These are phyloP conservation scores for Vollenhovia emeryi DNA, from an alignment of 1,140 invertebrate species.

Conservation along the genomic window DNA sequence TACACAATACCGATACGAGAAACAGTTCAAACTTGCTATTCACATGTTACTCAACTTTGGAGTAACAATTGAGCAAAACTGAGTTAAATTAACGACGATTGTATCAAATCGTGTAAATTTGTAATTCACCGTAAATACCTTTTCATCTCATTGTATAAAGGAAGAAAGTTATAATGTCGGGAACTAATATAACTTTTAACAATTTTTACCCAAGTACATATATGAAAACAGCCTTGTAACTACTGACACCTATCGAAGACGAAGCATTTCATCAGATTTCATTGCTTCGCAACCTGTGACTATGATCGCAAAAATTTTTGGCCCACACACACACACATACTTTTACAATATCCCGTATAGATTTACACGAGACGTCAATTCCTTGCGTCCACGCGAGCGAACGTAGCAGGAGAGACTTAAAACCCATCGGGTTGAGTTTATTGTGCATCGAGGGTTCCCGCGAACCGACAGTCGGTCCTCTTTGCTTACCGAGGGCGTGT, in stretches of 20 bases:
- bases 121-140: neutral
- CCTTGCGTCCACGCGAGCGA: slow-evolving; percentile 16
- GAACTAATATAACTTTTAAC: neutral
- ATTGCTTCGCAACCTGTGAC: neutral
- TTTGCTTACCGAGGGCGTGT: slow-evolving; percentile 77
- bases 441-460: slow-evolving; percentile 55
- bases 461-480: slow-evolving; percentile 58
- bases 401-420: slow-evolving; percentile 48
- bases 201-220: neutral
- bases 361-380: slow-evolving; percentile 36
- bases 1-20: neutral
- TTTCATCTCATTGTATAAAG: neutral
- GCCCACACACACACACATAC: neutral
- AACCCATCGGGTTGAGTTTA: slow-evolving; percentile 52
- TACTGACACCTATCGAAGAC: neutral
- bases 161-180: neutral
- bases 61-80: neutral
- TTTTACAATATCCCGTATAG: neutral
- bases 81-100: neutral
- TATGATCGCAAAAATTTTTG: neutral
- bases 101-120: neutral
- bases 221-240: neutral
- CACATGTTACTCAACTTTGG: neutral
- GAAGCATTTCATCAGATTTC: neutral
- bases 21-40: neutral